Conservation (phyloP, 2,113 vertebrate species). For the Pelecanoides urinatrix region DNA sequence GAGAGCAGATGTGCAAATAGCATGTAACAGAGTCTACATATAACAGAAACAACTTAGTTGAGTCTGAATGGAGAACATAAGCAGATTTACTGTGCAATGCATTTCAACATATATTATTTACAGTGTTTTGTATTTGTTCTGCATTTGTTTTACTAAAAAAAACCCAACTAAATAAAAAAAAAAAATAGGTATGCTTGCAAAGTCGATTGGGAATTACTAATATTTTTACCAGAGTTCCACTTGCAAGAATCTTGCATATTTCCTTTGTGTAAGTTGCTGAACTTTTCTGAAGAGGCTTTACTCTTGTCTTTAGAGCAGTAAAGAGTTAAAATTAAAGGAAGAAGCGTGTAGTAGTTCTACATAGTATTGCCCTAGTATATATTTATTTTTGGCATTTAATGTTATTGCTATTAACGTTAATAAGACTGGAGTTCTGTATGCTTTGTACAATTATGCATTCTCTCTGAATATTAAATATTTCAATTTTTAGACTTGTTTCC, state of each 20-base stretch:
- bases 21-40: not conserved
- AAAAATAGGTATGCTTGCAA: not conserved
- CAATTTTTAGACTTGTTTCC: not conserved
- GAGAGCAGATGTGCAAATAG: not conserved
- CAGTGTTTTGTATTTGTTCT: not conserved
- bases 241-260: not conserved
- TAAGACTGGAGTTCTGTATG: not conserved
- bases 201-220: not conserved
- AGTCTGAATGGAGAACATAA: not conserved
- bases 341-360: not conserved
- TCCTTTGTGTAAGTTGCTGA: not conserved
- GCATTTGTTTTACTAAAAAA: not conserved
- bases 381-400: not conserved
- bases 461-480: not conserved
- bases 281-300: not conserved
- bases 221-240: not conserved
- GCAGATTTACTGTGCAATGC: not conserved
- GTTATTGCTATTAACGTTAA: not conserved
- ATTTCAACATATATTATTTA: not conserved
- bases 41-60: not conserved
- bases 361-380: not conserved
- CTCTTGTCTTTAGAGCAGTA: not conserved
- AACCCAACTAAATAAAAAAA: accelerated
- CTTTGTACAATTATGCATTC: not conserved
- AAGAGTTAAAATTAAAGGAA: not conserved